Percentiles rank a stretch among this genome's conserved stretches.
These are phyloP conservation scores for Vulpes ferrilata DNA, from an alignment of 2,113 vertebrate species.

Conservation along the genomic window DNA sequence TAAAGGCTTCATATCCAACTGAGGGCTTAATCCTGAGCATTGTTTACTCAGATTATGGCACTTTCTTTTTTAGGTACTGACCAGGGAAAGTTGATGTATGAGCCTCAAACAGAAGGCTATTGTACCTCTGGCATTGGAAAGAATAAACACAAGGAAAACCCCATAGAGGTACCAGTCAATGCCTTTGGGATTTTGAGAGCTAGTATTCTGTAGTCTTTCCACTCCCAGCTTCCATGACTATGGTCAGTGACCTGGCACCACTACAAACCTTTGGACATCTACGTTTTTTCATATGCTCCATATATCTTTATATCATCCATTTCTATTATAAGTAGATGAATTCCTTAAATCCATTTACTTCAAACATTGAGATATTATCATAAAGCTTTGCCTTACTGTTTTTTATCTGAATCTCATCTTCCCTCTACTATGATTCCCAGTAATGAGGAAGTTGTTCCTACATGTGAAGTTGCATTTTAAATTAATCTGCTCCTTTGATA, in stretches of 20 bases:
- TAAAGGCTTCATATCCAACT: neutral
- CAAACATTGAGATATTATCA: neutral
- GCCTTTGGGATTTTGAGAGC: neutral
- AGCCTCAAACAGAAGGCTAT: neutral
- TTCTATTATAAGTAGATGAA: neutral
- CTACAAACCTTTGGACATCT: neutral
- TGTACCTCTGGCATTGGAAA: neutral
- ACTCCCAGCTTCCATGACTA: neutral
- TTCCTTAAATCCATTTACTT: neutral
- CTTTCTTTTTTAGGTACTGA: neutral
- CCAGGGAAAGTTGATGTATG: neutral
- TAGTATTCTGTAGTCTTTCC: neutral
- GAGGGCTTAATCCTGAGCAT: neutral
- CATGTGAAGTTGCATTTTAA: conserved; percentile 21
- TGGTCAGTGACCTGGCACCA: neutral
- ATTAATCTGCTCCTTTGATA: conserved; percentile 45
- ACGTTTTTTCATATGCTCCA: neutral
- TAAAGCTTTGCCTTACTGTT: neutral
- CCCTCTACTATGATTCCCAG: neutral
- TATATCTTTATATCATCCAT: neutral
- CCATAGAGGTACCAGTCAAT: neutral
- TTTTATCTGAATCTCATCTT: neutral
- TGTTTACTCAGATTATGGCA: neutral
- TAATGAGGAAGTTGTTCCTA: neutral
- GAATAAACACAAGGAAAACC: neutral